Evolutionary conservation across 2,113 vertebrate genomes (phyloP).

Genomic region (Amia ocellicauda): DNA sequence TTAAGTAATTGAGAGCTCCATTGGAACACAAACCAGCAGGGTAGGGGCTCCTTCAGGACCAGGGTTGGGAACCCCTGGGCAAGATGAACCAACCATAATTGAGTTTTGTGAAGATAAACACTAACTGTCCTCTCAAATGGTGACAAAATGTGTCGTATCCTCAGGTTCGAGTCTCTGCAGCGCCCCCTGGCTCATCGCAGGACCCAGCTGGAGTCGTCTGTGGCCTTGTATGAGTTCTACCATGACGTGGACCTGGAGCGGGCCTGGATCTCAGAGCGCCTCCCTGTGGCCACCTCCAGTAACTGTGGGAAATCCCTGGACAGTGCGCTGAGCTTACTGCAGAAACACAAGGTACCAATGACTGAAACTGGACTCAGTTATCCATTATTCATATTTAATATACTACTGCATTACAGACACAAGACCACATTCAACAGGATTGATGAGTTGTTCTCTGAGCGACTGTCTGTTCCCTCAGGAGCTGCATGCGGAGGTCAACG

Average conservation of each 20-base stretch:
- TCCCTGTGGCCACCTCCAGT: constrained; percentile 51
- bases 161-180: constrained; percentile 82
- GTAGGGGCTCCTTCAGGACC: too few species aligned
- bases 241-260: constrained; percentile 73
- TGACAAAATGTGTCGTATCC: too few species aligned
- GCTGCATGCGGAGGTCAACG: constrained; percentile 69
- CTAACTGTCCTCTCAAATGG: too few species aligned
- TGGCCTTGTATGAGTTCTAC: constrained; percentile 72
- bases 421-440: too few species aligned
- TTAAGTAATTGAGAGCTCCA: too few species aligned
- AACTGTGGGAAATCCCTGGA: constrained; percentile 59
- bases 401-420: too few species aligned
- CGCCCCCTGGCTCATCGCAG: constrained; percentile 59
- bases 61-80: too few species aligned
- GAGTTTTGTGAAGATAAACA: too few species aligned
- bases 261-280: constrained; percentile 75
- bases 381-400: too few species aligned
- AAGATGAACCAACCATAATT: too few species aligned
- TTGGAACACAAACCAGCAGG: too few species aligned
- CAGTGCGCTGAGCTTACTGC: constrained; percentile 61
- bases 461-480: constrained; percentile 53
- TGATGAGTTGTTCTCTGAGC: too few species aligned
- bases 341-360: constrained; percentile 78
- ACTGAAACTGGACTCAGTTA: not conserved
- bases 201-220: constrained; percentile 66